A percentile compares a stretch with the other conserved stretches of the same genome.
Evolutionary conservation across 2,113 vertebrate genomes (phyloP).

Genomic region (Grantiella picta): DNA sequence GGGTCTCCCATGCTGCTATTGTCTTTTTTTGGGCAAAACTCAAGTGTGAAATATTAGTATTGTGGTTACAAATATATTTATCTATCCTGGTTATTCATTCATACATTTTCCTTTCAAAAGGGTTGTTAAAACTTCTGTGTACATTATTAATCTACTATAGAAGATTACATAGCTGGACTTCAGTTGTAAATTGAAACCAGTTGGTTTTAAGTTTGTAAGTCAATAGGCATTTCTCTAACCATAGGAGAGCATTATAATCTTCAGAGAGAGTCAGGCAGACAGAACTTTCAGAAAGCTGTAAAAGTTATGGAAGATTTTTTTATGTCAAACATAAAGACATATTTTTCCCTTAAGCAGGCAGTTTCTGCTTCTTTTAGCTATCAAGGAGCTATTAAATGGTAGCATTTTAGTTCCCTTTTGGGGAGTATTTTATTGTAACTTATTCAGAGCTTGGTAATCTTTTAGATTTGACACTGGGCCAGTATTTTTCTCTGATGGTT

Average conservation of each 20-base stretch:
- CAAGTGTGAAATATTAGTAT: not conserved
- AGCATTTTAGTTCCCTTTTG: not conserved
- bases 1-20: not conserved
- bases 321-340: not conserved
- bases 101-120: not conserved
- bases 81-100: not conserved
- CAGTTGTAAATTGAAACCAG: not conserved
- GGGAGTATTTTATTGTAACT: not conserved
- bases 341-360: not conserved
- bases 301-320: not conserved
- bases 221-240: not conserved
- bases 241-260: not conserved
- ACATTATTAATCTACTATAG: not conserved
- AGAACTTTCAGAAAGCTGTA: not conserved
- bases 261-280: not conserved
- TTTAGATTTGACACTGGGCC: not conserved
- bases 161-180: not conserved
- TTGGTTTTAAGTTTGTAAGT: not conserved
- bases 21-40: not conserved
- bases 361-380: not conserved
- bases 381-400: not conserved
- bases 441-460: not conserved
- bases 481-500: not conserved
- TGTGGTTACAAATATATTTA: not conserved
- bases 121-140: not conserved